These are phyloP conservation scores for Pharmacophagus antenor DNA, from an alignment of 2,888 invertebrate species.

Conservation along the genomic window DNA sequence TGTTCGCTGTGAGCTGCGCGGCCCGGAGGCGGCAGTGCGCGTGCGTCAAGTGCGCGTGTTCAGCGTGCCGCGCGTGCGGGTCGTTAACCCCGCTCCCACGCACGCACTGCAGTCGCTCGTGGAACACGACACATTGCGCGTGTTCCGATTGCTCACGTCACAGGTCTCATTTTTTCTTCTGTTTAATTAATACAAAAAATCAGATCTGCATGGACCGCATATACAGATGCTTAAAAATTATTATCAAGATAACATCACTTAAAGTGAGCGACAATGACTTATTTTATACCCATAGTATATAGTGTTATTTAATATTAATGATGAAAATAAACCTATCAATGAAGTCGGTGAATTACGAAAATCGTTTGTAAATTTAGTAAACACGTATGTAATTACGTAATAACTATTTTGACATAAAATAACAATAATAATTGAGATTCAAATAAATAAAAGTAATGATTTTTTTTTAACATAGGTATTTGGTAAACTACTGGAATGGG, in stretches of 20 bases:
- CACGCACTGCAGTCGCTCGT: slow-evolving; percentile 92
- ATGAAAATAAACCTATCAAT: no score
- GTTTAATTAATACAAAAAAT: no score
- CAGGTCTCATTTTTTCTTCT: slow-evolving; percentile 81
- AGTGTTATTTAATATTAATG: no score
- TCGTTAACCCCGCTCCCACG: slow-evolving; percentile 44
- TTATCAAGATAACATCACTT: no score
- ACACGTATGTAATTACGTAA: no score
- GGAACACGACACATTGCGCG: slow-evolving; percentile 94
- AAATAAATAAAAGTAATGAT: no score
- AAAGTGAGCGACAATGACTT: no score
- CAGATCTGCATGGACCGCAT: no score
- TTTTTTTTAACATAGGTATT: slow-evolving; percentile 84
- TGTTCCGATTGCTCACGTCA: slow-evolving; percentile 94
- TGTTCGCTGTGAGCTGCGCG: slow-evolving; percentile 92
- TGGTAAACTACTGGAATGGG: slow-evolving; percentile 91
- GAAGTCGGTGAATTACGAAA: no score
- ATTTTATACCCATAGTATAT: no score
- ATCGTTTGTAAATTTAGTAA: no score
- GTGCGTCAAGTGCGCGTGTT: slow-evolving; percentile 88
- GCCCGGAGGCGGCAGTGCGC: slow-evolving; percentile 93
- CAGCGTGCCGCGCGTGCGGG: slow-evolving; percentile 45
- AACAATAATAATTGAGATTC: background rate
- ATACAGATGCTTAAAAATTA: no score
- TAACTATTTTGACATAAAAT: background rate